These are phyloP conservation scores for Leuciscus waleckii DNA, from an alignment of 2,797 vertebrate species.

Conservation along the genomic window DNA sequence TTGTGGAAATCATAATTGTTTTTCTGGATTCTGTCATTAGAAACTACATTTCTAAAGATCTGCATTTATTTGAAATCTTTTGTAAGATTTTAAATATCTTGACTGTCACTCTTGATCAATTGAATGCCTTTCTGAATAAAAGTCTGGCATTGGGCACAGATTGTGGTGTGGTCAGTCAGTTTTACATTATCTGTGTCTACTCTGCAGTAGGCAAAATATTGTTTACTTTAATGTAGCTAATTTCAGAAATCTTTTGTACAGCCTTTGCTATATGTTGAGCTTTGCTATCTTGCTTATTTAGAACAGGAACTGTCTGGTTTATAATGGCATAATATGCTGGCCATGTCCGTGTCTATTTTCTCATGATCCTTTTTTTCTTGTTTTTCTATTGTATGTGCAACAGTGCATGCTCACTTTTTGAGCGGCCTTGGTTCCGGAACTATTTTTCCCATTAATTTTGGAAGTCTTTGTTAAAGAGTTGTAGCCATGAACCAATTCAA, in stretches of 20 bases:
- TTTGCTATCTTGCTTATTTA: no score
- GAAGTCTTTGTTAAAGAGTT: not conserved
- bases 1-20: not conserved
- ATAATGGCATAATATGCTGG: not conserved
- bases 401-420: not conserved
- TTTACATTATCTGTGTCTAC: not conserved
- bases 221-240: not conserved
- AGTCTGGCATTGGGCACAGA: not conserved
- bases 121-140: not conserved
- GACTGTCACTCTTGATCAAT: not conserved
- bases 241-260: not conserved
- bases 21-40: not conserved
- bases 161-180: not conserved
- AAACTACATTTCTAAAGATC: not conserved
- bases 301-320: not conserved
- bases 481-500: not conserved
- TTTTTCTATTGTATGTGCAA: not conserved
- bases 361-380: not conserved
- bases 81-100: not conserved
- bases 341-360: not conserved
- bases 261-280: not conserved
- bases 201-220: not conserved
- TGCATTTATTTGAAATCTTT: not conserved
- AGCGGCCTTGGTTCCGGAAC: not conserved
- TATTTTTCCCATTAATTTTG: not conserved